Evolutionary conservation across 2,113 vertebrate species (phyloP), one percentile per base, ranked within the genome.

Genomic region (Arothron firmamentum): DNA sequence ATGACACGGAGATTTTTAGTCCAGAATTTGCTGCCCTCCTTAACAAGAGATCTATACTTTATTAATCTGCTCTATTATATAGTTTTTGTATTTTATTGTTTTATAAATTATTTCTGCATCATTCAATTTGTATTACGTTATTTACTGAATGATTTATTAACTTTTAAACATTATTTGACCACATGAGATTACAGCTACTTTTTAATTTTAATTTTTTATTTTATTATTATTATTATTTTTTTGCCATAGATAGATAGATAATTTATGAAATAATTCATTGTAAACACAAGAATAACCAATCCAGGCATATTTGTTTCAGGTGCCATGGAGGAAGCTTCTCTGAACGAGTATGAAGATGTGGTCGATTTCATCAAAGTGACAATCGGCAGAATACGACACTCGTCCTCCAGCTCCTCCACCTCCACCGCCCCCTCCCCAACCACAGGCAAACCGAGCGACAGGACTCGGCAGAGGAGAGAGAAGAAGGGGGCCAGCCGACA

Each of bases 281-380:
- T 16, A 14, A 45, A 17, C 5, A 16, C 43, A 45, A 17, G 14
- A 10, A 3, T 45, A 45, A 16, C 43, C 5, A 45, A 16, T 45
- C 13, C 16, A 17, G 16, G 4, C 43, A 45, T 5, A 60, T 72
- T 43, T 48, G 46, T 83, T 77, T 69, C 73, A 88, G 85, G 74
- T 52, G 20, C 19, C 54, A 75, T 69, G 61, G 64, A 73, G 57
- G 78, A 75, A 49, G 43, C 45, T 5, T 41, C 68, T 25, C 61
- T 52, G 1, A 56, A 53, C 3, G 78, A 93, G 67, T 91, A 93
- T 71, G 90, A 94, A 67, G 91, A 94, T 20, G 89, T 94, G 71
- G 88, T 94, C 89, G 92, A 94, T 79, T 94, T 96, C 82, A 94
- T 96, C 88, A 91, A 93, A 90, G 91, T 90, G 81, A 93, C 94